Evolutionary conservation across 1,140 invertebrate species (phyloP), one percentile per base, ranked within the genome.

Genomic region (Tenebrio molitor): DNA sequence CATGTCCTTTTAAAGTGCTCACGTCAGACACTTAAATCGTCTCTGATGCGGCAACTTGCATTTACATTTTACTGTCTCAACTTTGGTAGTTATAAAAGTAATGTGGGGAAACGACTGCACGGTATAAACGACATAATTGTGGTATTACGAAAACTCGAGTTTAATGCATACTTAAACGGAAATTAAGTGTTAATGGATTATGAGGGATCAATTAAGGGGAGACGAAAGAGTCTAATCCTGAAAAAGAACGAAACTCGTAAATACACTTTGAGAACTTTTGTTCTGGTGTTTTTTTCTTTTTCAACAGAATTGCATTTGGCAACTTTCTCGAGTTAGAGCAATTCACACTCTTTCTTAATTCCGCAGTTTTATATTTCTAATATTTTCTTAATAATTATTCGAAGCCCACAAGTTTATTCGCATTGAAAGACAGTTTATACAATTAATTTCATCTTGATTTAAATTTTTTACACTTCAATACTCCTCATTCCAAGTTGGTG

Each of bases 171-270:
- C n/a, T n/a, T 29, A 29, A 29, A 29, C 8, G 25, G 25, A 4
- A 29, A 29, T 29, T 29, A 29, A 29, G 25, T 8, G 3, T 29
- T 39, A 39, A 39, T 39, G 36, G 36, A 12, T 39, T 39, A 39
- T 39, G n/a, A 39, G 12, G 12, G 12, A 7, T 12, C 12, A 7
- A 39, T 39, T 39, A 39, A 39, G 42, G 16, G n/a, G n/a, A n/a
- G n/a, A 17, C 16, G 42, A 3, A 17, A 46, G 12, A 46, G 17
- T 39, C 36, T 12, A 5, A 10, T 46, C 12, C 36, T 2, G 16
- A 46, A 1, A 46, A 46, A 17, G 4, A 46, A 19, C 4, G 17
- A 12, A 46, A 46, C 42, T 46, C 42, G 42, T 46, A 46, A 46
- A 46, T 46, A 46, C 15, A 4, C 42, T 46, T 17, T 10, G 17